phyloP scores from a whole-genome alignment of 2,113 vertebrate species.

The Erythrocebus patas region DNA sequence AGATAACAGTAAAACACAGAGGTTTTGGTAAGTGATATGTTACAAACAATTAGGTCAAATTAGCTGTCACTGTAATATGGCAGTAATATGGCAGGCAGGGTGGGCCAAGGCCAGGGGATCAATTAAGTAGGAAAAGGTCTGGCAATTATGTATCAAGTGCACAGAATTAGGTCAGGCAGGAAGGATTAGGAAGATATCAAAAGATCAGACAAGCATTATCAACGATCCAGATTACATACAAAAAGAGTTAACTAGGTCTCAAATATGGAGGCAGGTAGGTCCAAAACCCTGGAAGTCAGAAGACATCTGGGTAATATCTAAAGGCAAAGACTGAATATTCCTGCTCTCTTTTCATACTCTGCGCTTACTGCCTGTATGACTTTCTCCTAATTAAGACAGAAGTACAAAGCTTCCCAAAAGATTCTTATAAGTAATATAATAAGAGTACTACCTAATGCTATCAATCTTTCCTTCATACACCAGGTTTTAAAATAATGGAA shows the following conservation, averaged over 20 bases:
- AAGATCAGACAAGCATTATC: not conserved
- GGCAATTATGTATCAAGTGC: not conserved
- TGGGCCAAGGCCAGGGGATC: not conserved
- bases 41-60: not conserved
- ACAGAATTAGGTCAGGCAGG: not conserved
- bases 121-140: not conserved
- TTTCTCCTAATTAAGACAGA: not conserved
- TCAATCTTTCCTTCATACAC: not conserved
- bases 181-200: not conserved
- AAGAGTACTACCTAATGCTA: not conserved
- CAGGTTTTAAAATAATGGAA: constrained; percentile 30
- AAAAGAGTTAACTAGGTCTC: not conserved
- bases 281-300: not conserved
- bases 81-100: not conserved
- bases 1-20: not conserved
- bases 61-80: not conserved
- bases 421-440: not conserved
- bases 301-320: not conserved
- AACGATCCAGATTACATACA: not conserved
- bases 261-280: not conserved
- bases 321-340: not conserved
- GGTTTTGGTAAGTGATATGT: not conserved
- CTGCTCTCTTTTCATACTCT: not conserved
- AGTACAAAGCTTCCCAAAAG: not conserved
- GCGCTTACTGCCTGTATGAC: not conserved